A percentile compares a stretch with the other conserved stretches of the same genome.
Evolutionary conservation across 2,113 vertebrate species (phyloP).

Genomic region (Pipa parva): DNA sequence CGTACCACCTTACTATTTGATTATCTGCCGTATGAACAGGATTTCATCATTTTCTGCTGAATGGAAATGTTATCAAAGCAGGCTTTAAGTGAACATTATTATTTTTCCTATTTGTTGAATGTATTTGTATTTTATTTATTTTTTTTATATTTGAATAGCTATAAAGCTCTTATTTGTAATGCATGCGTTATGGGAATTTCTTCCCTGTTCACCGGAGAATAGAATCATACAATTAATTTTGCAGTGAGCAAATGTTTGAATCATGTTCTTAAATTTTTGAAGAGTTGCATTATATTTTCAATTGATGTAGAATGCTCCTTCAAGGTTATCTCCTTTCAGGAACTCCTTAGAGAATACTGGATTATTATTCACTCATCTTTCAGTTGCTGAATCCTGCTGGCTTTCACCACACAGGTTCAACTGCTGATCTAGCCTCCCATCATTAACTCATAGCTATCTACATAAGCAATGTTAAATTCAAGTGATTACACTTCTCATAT

Average conservation of each 20-base stretch:
- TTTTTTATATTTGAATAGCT: slow-evolving; percentile 3
- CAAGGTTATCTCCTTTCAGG: slow-evolving; percentile 23
- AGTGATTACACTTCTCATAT: too few species aligned
- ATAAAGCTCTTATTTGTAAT: slow-evolving; percentile 11
- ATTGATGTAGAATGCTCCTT: not conserved
- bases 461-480: not conserved
- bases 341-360: not conserved
- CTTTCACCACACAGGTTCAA: not conserved
- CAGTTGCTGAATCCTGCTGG: not conserved
- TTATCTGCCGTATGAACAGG: too few species aligned
- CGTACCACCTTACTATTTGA: too few species aligned
- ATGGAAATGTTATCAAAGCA: not conserved
- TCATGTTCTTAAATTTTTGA: slow-evolving; percentile 17
- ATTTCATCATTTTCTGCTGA: not conserved
- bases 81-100: slow-evolving; percentile 9
- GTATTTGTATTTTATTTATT: too few species aligned
- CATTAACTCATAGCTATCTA: not conserved
- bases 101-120: slow-evolving; percentile 16
- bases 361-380: slow-evolving; percentile 1
- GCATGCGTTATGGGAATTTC: not conserved
- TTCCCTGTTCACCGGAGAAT: slow-evolving; percentile 10
- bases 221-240: slow-evolving; percentile 29
- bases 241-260: slow-evolving; percentile 19
- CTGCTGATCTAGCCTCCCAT: not conserved
- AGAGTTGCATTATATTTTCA: not conserved